Percentiles rank a stretch among this genome's conserved stretches.
Evolutionary conservation across 1,140 invertebrate species (phyloP).

Genomic region (Globodera ellingtonae): DNA sequence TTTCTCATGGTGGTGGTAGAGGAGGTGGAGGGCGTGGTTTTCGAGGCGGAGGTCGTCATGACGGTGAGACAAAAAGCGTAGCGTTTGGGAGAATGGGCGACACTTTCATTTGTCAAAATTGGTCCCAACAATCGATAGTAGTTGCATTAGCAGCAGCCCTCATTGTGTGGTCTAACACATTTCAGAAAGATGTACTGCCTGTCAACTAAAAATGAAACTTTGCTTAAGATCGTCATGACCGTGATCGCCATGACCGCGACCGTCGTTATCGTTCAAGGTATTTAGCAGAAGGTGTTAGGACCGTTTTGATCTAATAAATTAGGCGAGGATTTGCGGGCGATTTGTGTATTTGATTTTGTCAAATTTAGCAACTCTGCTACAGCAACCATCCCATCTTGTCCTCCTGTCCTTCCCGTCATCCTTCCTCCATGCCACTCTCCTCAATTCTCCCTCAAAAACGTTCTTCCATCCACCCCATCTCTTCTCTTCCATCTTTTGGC

Average conservation of each 20-base stretch:
- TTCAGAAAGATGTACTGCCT: too few species aligned
- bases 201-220: too few species aligned
- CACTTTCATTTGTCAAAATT: too few species aligned
- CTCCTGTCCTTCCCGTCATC: too few species aligned
- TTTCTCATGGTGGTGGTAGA: slow-evolving; percentile 55
- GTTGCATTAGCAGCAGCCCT: too few species aligned
- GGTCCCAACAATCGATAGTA: too few species aligned
- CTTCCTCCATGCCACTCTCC: not conserved
- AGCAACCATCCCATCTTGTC: slow-evolving; percentile 1
- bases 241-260: slow-evolving; percentile 11
- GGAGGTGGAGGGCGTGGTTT: slow-evolving; percentile 47
- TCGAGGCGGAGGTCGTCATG: slow-evolving; percentile 24
- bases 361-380: slow-evolving; percentile 2
- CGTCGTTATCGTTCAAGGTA: slow-evolving; percentile 10
- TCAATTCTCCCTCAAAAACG: not conserved
- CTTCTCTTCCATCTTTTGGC: slow-evolving; percentile 8
- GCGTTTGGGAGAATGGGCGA: too few species aligned
- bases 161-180: too few species aligned
- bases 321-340: not conserved
- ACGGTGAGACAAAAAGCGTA: not conserved
- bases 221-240: not conserved
- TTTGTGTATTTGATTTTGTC: not conserved
- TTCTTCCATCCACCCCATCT: slow-evolving; percentile 2
- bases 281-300: not conserved
- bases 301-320: not conserved